Conservation (phyloP, 2,888 invertebrate species). For the Pandemis heparana region DNA sequence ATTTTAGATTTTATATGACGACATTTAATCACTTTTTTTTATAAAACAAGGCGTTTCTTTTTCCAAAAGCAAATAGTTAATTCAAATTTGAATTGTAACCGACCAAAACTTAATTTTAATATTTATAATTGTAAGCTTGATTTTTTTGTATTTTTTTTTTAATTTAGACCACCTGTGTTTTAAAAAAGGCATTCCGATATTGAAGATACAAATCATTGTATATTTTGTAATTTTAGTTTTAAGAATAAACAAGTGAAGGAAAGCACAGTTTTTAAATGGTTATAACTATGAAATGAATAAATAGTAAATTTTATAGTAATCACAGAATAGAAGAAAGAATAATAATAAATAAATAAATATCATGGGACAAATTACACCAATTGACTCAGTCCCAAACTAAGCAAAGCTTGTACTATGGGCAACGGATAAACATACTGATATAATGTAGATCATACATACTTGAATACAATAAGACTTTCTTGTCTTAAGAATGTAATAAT, state of each 20-base stretch:
- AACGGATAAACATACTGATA: no score
- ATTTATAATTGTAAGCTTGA: neutral
- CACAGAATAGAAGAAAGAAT: no score
- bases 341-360: no score
- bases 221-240: conserved; percentile 20
- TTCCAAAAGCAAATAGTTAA: neutral
- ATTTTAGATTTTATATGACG: conserved; percentile 28
- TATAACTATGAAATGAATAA: neutral
- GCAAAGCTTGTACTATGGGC: no score
- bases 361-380: no score
- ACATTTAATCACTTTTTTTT: neutral
- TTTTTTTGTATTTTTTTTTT: neutral
- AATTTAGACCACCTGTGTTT: neutral
- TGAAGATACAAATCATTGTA: conserved; percentile 7
- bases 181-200: conserved; percentile 15
- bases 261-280: no score
- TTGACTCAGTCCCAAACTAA: no score
- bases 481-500: no score
- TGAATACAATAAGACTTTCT: no score
- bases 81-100: neutral
- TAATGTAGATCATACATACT: no score
- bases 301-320: no score
- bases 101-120: conserved; percentile 12
- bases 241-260: neutral
- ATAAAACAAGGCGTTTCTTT: conserved; percentile 1